phyloP scores from a whole-genome alignment of 2,797 vertebrate genomes.

The Poecilia gillii region DNA sequence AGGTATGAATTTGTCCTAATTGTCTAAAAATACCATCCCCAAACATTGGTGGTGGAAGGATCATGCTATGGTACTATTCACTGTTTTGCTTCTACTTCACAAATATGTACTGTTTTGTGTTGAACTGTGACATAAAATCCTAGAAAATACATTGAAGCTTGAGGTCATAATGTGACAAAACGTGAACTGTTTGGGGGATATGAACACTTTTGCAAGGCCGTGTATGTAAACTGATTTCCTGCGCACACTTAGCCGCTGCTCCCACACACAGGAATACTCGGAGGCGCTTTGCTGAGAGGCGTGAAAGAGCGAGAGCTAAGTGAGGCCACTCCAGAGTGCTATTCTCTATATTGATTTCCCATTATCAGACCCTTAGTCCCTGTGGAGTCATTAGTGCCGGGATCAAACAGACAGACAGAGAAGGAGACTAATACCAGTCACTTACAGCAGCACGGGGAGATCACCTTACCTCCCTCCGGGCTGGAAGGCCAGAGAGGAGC shows the following conservation, averaged over 20 bases:
- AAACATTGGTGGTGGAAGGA: not conserved
- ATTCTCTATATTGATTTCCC: slow-evolving; percentile 82
- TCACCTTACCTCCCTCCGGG: slow-evolving; percentile 76
- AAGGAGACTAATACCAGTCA: slow-evolving; percentile 81
- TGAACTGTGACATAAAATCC: not conserved
- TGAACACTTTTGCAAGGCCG: not conserved
- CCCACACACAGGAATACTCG: slow-evolving; percentile 44
- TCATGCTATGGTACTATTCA: not conserved
- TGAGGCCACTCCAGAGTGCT: slow-evolving; percentile 76
- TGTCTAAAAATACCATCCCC: not conserved
- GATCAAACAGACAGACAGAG: slow-evolving; percentile 82
- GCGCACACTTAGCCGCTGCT: slow-evolving; percentile 11
- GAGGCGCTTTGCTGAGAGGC: slow-evolving; percentile 77
- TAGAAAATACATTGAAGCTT: not conserved
- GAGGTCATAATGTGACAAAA: not conserved
- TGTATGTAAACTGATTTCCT: slow-evolving; percentile 33
- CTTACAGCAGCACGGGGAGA: slow-evolving; percentile 77
- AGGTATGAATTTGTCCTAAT: not conserved
- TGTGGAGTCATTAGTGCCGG: slow-evolving; percentile 79
- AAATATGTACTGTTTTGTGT: not conserved
- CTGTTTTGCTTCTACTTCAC: not conserved
- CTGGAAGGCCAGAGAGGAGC: slow-evolving; percentile 72
- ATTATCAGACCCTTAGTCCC: slow-evolving; percentile 80
- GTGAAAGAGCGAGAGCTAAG: slow-evolving; percentile 78
- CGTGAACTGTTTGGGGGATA: not conserved